Evolutionary conservation across 2,888 invertebrate genomes (phyloP), one percentile per base, ranked within the genome.

Genomic region (Drosophila anomalata): DNA sequence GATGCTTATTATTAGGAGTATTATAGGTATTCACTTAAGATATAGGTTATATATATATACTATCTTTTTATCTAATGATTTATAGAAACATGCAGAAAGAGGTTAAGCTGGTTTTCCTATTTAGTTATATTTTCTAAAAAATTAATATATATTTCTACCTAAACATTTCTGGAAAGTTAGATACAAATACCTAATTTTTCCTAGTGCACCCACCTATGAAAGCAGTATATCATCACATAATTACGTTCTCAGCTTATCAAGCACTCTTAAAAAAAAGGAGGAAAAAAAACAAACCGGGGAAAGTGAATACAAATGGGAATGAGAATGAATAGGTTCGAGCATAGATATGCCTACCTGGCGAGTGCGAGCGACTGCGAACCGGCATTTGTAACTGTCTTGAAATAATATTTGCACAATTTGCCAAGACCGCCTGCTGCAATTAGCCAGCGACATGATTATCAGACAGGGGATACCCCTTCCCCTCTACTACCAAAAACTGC

Each of bases 321-420:
- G 42, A 44, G 73, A 60, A 55, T 41, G 56, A 66, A 50, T 42
- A 50, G 31, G 6, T 36, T 36, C 7, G 44, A 63, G 54, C 41
- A 11, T 44, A 57, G 57, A 59, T 42, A 44, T 11, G 22, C 20
- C 44, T 44, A 12, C 36, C 36, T 14, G 4, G 22, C 29, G 12
- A 51, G 36, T 31, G 42, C 57, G 57, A 46, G 26, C 20, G 42
- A 36, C 17, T 44, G n/a, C 26, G 36, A 50, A 41, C 26, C 14
- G 33, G 50, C 31, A 65, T 66, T 56, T 67, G 68, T 39, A 33
- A 9, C 36, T 41, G 60, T 57, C 75, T 68, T 74, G 54, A 73
- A 55, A 70, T 62, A 75, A 77, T 77, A 73, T 83, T 73, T 80
- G 73, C 80, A 78, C 87, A 83, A 70, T 63, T 80, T 74, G 56